Percentiles rank a stretch among this genome's conserved stretches.
Conservation (phyloP, 2,888 invertebrate species). For the Hemicrepidius hirtus region DNA sequence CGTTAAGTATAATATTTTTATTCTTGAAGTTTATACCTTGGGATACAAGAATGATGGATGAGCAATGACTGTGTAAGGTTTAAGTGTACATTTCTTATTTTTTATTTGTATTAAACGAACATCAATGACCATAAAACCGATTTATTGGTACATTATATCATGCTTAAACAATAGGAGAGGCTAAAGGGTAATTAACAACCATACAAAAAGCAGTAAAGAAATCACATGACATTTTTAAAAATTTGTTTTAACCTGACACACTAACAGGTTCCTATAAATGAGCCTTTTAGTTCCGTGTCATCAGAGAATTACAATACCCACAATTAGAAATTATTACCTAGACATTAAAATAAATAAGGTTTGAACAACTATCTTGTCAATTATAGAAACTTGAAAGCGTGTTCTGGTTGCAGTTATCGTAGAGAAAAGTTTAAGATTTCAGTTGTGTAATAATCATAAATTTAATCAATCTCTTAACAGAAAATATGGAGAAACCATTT, state of each 20-base stretch:
- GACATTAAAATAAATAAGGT: slow-evolving; percentile 29
- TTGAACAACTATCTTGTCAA: slow-evolving; percentile 28
- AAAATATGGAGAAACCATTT: slow-evolving; percentile 12
- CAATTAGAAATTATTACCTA: slow-evolving; percentile 34
- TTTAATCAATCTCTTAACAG: background rate
- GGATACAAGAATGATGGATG: too few relatives aligned
- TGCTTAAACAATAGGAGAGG: background rate
- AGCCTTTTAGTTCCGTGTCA: slow-evolving; percentile 31
- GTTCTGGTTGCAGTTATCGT: slow-evolving; percentile 6
- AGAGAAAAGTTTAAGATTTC: slow-evolving; percentile 1
- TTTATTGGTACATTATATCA: slow-evolving; percentile 1
- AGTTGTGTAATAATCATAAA: slow-evolving; percentile 11
- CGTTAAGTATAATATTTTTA: too few relatives aligned
- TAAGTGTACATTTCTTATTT: too few relatives aligned
- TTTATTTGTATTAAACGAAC: too few relatives aligned
- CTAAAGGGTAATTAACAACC: background rate
- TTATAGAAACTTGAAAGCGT: slow-evolving; percentile 30
- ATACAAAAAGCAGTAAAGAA: background rate
- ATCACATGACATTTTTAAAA: slow-evolving; percentile 9
- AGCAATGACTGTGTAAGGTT: too few relatives aligned
- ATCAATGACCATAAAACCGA: background rate
- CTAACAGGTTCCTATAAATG: background rate
- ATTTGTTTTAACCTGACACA: slow-evolving; percentile 1
- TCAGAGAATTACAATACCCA: slow-evolving; percentile 29
- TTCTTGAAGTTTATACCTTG: too few relatives aligned